phyloP scores from a whole-genome alignment of 2,888 invertebrate genomes.

The Antheraea yamamai region DNA sequence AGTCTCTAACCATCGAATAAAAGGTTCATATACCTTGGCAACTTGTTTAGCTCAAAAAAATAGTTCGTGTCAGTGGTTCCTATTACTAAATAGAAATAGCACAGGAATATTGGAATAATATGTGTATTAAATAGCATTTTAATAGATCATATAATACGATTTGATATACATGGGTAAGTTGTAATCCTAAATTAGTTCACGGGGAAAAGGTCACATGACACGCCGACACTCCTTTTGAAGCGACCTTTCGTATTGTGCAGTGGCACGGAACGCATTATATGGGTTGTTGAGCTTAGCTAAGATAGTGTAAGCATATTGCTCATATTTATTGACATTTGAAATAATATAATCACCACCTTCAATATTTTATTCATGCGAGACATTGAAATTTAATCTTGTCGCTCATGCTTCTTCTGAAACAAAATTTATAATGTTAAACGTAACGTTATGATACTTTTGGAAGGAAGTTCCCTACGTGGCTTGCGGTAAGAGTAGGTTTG shows the following conservation, averaged over 20 bases:
- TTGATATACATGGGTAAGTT: not conserved
- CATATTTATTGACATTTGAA: slow-evolving; percentile 38
- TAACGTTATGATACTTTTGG: too few relatives aligned
- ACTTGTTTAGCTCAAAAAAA: too few relatives aligned
- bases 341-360: slow-evolving; percentile 1
- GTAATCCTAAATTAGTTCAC: slow-evolving; percentile 24
- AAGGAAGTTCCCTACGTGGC: too few relatives aligned
- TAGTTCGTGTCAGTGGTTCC: too few relatives aligned
- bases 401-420: not conserved
- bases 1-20: too few relatives aligned
- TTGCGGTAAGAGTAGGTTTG: too few relatives aligned
- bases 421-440: too few relatives aligned
- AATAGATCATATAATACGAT: not conserved
- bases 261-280: slow-evolving; percentile 39
- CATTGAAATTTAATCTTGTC: not conserved
- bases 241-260: slow-evolving; percentile 41
- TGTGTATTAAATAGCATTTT: too few relatives aligned
- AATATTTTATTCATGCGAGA: not conserved
- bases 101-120: too few relatives aligned
- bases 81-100: too few relatives aligned
- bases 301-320: slow-evolving; percentile 20
- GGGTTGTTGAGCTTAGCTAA: slow-evolving; percentile 32
- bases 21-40: too few relatives aligned
- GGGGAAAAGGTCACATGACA: slow-evolving; percentile 34
- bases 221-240: slow-evolving; percentile 30